Percentiles rank a stretch among this genome's conserved stretches.
phyloP scores from a whole-genome alignment of 1,140 invertebrate species.

The Venustaconcha ellipsiformis region DNA sequence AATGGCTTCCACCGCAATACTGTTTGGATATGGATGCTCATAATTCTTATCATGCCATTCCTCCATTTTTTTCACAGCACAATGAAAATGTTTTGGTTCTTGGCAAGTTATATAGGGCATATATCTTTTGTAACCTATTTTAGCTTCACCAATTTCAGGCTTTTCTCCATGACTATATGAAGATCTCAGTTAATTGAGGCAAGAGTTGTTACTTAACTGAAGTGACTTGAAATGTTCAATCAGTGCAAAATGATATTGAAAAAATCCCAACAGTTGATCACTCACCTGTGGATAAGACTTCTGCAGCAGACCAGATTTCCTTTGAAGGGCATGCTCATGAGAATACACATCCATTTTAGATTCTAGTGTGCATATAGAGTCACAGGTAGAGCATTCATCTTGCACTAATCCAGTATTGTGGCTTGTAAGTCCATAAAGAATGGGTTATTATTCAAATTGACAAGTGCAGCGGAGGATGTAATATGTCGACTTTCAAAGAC shows the following conservation, averaged over 20 bases:
- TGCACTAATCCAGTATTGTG: slow-evolving; percentile 15
- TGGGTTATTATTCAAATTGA: slow-evolving; percentile 4
- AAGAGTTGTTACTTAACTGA: slow-evolving; percentile 16
- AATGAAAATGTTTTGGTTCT: slow-evolving; percentile 22
- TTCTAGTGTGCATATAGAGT: slow-evolving; percentile 17
- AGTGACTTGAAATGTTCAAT: slow-evolving; percentile 23
- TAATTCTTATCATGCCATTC: slow-evolving; percentile 30
- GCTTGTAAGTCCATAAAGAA: slow-evolving; percentile 25
- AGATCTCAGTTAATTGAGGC: slow-evolving; percentile 24
- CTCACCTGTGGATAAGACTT: slow-evolving; percentile 19
- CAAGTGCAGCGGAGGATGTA: slow-evolving; percentile 5
- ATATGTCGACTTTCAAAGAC: neutral
- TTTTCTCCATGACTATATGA: slow-evolving; percentile 33
- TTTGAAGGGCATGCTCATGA: slow-evolving; percentile 18
- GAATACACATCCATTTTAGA: slow-evolving; percentile 25
- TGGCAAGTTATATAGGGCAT: no score
- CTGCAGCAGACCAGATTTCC: slow-evolving; percentile 13
- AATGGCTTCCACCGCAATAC: slow-evolving; percentile 25
- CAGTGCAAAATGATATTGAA: slow-evolving; percentile 24
- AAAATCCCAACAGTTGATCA: slow-evolving; percentile 10
- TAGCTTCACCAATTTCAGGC: slow-evolving; percentile 17
- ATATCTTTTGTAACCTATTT: neutral
- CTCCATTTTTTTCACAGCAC: slow-evolving; percentile 32
- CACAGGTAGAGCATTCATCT: slow-evolving; percentile 14
- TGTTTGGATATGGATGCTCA: slow-evolving; percentile 32